Evolutionary conservation across 2,888 invertebrate species (phyloP).

Genomic region (Corbicula japonica): DNA sequence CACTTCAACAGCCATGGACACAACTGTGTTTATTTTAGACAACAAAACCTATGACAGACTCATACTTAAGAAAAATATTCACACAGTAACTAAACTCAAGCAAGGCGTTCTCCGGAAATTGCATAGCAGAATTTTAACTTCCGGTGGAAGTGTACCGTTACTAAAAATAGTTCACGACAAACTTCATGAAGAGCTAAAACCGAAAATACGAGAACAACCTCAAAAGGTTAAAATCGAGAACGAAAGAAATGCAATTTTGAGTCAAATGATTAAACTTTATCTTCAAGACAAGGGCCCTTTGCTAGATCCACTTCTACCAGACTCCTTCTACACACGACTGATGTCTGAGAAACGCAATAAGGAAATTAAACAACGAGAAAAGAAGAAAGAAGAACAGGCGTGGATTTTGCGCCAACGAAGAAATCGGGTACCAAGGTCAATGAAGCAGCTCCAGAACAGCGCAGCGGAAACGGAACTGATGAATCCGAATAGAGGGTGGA

Average conservation of each 20-base stretch:
- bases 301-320: slow-evolving; percentile 80
- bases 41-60: slow-evolving; percentile 81
- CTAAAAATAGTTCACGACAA: slow-evolving; percentile 67
- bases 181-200: slow-evolving; percentile 67
- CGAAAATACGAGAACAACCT: slow-evolving; percentile 44
- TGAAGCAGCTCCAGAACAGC: slow-evolving; percentile 75
- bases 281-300: slow-evolving; percentile 77
- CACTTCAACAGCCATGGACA: slow-evolving; percentile 75
- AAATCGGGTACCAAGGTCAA: slow-evolving; percentile 71
- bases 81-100: slow-evolving; percentile 68
- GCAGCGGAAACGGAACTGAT: slow-evolving; percentile 75
- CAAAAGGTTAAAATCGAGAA: slow-evolving; percentile 57
- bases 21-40: slow-evolving; percentile 80
- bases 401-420: slow-evolving; percentile 49
- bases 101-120: slow-evolving; percentile 72
- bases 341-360: slow-evolving; percentile 69
- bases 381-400: slow-evolving; percentile 60
- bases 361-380: slow-evolving; percentile 55
- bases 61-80: slow-evolving; percentile 72
- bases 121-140: slow-evolving; percentile 62
- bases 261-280: slow-evolving; percentile 78
- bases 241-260: slow-evolving; percentile 63
- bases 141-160: slow-evolving; percentile 70
- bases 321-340: slow-evolving; percentile 76
- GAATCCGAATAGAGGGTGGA: slow-evolving; percentile 40